Percentiles rank a stretch among this genome's conserved stretches.
Evolutionary conservation across 2,888 invertebrate species (phyloP).

Genomic region (Ischnura elegans): DNA sequence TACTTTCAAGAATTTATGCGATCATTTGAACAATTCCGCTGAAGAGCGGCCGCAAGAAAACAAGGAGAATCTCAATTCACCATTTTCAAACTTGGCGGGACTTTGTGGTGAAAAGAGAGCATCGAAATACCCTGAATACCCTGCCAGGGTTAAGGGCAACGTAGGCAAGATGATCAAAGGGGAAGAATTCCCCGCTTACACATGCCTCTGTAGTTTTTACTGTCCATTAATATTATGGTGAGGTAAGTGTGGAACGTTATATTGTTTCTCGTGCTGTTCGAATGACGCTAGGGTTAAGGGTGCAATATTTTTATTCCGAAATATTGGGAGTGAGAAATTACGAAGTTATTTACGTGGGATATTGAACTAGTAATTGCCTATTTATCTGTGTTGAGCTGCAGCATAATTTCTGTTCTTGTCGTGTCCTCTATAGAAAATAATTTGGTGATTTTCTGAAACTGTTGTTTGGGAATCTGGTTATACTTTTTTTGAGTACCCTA

Average conservation of each 20-base stretch:
- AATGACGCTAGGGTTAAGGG: neutral
- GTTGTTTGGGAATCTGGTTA: too few species aligned
- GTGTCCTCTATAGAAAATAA: too few species aligned
- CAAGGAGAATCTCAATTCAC: too few species aligned
- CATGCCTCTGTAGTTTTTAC: neutral
- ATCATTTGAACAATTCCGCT: too few species aligned
- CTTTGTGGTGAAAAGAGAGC: neutral
- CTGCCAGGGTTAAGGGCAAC: neutral
- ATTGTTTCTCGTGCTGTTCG: neutral
- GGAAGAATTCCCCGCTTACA: neutral
- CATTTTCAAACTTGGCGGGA: neutral
- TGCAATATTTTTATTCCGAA: neutral
- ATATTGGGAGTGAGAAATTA: neutral
- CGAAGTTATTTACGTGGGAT: neutral
- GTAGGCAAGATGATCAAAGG: neutral
- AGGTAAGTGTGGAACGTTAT: neutral
- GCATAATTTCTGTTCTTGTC: too few species aligned
- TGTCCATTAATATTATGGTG: neutral
- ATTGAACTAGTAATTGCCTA: too few species aligned
- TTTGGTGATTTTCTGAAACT: too few species aligned
- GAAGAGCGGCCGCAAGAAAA: too few species aligned
- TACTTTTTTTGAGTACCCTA: too few species aligned
- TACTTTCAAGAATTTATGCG: too few species aligned
- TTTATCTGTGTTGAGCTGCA: too few species aligned
- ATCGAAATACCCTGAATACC: neutral